Evolutionary conservation across 2,113 vertebrate species (phyloP).

Genomic region (Istiophorus platypterus): DNA sequence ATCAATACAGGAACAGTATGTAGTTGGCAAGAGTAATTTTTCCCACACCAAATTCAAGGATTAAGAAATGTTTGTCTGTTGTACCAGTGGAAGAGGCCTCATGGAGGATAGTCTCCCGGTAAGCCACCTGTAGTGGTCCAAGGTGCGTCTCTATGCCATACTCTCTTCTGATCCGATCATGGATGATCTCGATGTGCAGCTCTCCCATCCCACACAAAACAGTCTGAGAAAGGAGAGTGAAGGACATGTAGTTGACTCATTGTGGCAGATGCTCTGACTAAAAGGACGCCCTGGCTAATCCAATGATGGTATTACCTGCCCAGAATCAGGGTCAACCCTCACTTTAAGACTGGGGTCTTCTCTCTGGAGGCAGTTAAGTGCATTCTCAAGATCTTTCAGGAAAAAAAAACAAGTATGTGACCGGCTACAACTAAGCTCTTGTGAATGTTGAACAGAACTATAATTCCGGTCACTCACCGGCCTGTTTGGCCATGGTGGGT

Average conservation of each 20-base stretch:
- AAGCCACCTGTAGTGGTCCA: slow-evolving; percentile 95
- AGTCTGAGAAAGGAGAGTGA: slow-evolving; percentile 81
- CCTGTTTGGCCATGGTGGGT: slow-evolving; percentile 91
- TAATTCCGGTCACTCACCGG: slow-evolving; percentile 81
- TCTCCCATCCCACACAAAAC: slow-evolving; percentile 99
- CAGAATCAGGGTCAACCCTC: slow-evolving; percentile 81
- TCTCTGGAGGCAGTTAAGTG: slow-evolving; percentile 92
- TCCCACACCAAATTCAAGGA: too few relatives aligned
- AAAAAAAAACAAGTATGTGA: neutral
- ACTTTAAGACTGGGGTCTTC: slow-evolving; percentile 93
- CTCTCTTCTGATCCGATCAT: slow-evolving; percentile 95
- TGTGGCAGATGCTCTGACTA: neutral
- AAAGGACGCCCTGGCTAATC: neutral
- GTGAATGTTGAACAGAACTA: neutral
- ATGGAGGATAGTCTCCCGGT: slow-evolving; percentile 92
- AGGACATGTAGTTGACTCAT: neutral
- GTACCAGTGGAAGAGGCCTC: slow-evolving; percentile 86
- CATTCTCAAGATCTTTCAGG: slow-evolving; percentile 91
- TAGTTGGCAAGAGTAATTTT: neutral
- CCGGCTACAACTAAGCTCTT: neutral
- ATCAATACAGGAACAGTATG: neutral
- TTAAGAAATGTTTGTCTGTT: neutral
- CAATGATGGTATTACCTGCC: slow-evolving; percentile 76
- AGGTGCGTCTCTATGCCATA: slow-evolving; percentile 93
- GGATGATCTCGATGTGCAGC: slow-evolving; percentile 96